Evolutionary conservation across 64 coral and sea anemone species (phyloP), one percentile per base, ranked within the genome.

Genomic region (Montipora foliosa): DNA sequence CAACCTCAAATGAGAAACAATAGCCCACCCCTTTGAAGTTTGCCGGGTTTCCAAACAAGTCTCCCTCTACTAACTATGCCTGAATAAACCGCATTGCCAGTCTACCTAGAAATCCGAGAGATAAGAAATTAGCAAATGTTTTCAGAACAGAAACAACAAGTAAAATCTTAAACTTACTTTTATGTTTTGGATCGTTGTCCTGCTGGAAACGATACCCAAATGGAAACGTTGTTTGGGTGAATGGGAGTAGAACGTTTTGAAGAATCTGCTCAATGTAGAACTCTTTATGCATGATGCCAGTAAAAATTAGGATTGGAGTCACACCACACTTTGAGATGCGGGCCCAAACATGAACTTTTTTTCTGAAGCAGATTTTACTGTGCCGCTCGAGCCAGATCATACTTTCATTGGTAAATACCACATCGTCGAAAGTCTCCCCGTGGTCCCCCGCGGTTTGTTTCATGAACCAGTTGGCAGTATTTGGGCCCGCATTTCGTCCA

Each of bases 341-440:
- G 25, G 83, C 91, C 91, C 91, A 93, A 8, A 88, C 62, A 61
- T 93, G 14, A 20, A 93, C 79, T 19, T 44, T 20, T 57, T 93
- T 93, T 79, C 84, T 22, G 5, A 94, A 94, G 48, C 21, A 90
- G 64, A 94, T 67, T 29, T 90, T 83, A 3, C 87, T 53, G 44
- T 90, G 89, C 29, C 45, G 11, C 66, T 90, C 93, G 62, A 84
- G 64, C 80, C 81, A 87, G 46, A 95, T 79, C 8, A 37, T 86
- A n/a, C 68, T 78, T 64, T 95, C 81, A 49, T 90, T 88, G 9
- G 93, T 90, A 66, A 90, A 90, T 7, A 95, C 58, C 7, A 90
- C 87, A 20, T 90, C 44, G 2, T 83, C 73, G 6, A 90, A 90
- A 24, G 76, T 20, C 2, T 95, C 79, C 1, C 37, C 19, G 10